A percentile compares a stretch with the other conserved stretches of the same genome.
Evolutionary conservation across 2,888 invertebrate genomes (phyloP).

Genomic region (Nymphalis polychloros): DNA sequence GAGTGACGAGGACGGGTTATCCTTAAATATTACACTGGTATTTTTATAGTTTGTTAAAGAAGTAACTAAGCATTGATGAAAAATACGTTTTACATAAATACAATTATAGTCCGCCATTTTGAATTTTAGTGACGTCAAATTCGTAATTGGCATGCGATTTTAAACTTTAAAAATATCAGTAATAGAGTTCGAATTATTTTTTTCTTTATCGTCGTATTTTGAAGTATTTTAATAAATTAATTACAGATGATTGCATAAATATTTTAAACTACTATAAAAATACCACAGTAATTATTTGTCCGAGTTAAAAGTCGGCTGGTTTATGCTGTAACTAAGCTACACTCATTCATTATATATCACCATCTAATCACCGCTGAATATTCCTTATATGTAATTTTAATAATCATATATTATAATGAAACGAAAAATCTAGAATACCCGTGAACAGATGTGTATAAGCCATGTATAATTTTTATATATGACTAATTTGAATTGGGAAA

Average conservation of each 20-base stretch:
- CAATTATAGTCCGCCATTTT: neutral
- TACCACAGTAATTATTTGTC: neutral
- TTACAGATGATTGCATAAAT: neutral
- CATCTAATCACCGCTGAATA: neutral
- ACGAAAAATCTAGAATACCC: no score
- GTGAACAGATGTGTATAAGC: no score
- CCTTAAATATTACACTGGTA: conserved; percentile 15
- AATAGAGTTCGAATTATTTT: neutral
- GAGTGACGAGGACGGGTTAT: conserved; percentile 56
- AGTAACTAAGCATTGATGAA: neutral
- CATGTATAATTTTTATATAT: no score
- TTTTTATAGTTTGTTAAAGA: neutral
- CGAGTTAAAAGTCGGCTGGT: neutral
- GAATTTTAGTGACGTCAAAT: neutral
- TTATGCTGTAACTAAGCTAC: neutral
- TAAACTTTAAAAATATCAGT: neutral
- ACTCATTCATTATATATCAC: neutral
- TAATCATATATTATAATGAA: no score
- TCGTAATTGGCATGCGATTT: neutral
- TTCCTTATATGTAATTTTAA: no score
- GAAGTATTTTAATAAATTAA: neutral
- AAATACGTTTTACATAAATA: neutral
- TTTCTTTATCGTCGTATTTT: neutral
- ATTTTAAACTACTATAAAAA: neutral
- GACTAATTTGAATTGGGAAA: no score